Evolutionary conservation across 2,888 invertebrate species (phyloP).

Genomic region (Lasioglossum pauxillum): DNA sequence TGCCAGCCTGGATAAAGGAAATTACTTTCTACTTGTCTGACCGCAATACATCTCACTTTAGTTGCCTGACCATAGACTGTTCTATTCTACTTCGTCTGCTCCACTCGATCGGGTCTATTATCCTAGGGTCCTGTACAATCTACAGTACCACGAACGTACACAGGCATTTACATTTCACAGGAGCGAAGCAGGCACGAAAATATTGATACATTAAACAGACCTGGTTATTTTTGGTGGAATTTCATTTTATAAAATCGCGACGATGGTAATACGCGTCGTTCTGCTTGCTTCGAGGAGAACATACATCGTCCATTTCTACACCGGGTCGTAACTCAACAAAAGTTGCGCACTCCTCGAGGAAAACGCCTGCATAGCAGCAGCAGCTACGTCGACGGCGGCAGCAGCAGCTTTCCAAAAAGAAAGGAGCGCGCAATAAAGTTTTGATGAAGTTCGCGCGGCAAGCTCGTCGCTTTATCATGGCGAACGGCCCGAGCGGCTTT

Average conservation of each 20-base stretch:
- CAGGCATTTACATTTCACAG: not conserved
- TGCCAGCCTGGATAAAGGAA: not conserved
- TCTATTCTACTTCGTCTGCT: not conserved
- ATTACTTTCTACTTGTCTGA: not conserved
- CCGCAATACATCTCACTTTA: not conserved
- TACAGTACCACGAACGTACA: not conserved
- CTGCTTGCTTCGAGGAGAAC: not conserved
- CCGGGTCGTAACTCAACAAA: conserved; percentile 36
- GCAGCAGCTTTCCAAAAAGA: conserved; percentile 26
- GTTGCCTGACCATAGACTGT: not conserved
- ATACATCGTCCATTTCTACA: not conserved
- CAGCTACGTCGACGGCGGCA: not conserved
- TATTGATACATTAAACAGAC: not conserved
- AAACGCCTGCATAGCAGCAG: conserved; percentile 1
- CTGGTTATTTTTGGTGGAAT: not conserved
- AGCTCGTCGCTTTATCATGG: conserved; percentile 48
- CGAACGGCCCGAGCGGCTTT: conserved; percentile 41
- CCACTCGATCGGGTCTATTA: not conserved
- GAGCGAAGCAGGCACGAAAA: not conserved
- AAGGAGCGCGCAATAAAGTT: conserved; percentile 44
- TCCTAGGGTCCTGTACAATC: not conserved
- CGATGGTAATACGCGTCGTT: not conserved
- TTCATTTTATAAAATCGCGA: not conserved
- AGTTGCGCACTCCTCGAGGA: conserved; percentile 7
- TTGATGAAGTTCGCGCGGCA: conserved; percentile 48